Base-by-base conservation (phyloP, 2,797 vertebrate genomes). In the Menidia menidia region DNA sequence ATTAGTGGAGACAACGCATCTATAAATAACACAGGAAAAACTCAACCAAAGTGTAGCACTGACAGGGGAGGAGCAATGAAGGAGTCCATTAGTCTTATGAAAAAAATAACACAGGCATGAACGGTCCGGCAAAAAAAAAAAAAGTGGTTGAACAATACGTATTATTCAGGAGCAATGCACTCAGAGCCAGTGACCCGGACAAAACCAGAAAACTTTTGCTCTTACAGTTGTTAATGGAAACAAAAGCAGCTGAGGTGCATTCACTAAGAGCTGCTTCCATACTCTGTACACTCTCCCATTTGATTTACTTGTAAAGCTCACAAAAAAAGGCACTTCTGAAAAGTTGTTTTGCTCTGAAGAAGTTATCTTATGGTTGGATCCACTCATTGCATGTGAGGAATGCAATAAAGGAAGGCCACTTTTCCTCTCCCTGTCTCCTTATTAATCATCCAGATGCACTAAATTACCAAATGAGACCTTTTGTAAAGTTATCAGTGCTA, bases 71-170 rank as follows among this genome's bases (percentile, higher is more conserved):
- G 73, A 91, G 48, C 61, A 60, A 63, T 50, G 64, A 56, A 73
- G 68, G 70, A 92, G 86, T 93, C 92, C 92, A 94, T 94, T 94
- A 93, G 89, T 82, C 90, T 92, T 92, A 93, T 93, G 92, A 25
- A 93, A 94, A 94, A 93, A 93, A 93, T 77, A 83, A 93, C 81
- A 66, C 76, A 57, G 80, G 63, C 68, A 72, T 87, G 88, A 82
- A 68, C 13, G 80, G 78, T 77, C 79, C 77, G 83, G 57, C 70
- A 85, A 30, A 90, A 88, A 83, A 88, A 73, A 55, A 72, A 55
- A 48, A 54, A 58, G 71, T 60, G 75, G 76, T 71, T 79, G 68
- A 81, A 78, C 73, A 89, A 87, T 89, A 73, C 60, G 58, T 60
- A 62, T 75, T 64, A 72, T 42, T 18, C 58, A 56, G 60, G 83